A percentile compares a stretch with the other conserved stretches of the same genome.
phyloP scores from a whole-genome alignment of 2,113 vertebrate genomes.

The Alouatta palliata region DNA sequence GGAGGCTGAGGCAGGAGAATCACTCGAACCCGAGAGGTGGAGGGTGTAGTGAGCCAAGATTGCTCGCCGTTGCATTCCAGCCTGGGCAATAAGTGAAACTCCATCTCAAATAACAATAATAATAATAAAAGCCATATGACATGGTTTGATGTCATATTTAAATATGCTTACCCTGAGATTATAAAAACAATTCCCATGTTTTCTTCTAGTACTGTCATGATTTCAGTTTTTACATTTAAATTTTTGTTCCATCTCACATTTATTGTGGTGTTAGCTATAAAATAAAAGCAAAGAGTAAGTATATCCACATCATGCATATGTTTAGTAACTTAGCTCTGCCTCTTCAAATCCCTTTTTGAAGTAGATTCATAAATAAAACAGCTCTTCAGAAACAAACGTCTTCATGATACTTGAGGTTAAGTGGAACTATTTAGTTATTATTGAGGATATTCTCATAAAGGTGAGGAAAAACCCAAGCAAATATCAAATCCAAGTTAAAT shows the following conservation, averaged over 20 bases:
- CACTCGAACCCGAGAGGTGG: no score
- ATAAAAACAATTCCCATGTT: neutral
- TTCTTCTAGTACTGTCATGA: neutral
- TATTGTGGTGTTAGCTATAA: neutral
- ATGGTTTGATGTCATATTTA: neutral
- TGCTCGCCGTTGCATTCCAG: no score
- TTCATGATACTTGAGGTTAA: neutral
- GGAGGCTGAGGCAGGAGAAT: no score
- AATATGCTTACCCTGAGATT: neutral
- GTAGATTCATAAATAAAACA: neutral
- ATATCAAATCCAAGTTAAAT: neutral
- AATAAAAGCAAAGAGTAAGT: neutral
- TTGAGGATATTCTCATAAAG: neutral
- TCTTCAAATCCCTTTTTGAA: neutral
- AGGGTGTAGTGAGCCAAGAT: no score
- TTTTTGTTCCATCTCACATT: neutral
- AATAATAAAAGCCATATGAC: neutral
- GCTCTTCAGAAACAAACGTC: neutral
- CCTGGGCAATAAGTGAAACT: no score
- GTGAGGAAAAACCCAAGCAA: neutral
- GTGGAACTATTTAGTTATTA: neutral
- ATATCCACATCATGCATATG: neutral
- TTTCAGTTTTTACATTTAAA: slow-evolving; percentile 9
- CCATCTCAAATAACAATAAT: no score
- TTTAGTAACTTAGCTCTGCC: neutral